Evolutionary conservation across 2,888 invertebrate genomes (phyloP), one percentile per base, ranked within the genome.

Genomic region (Ennomos fuscantarius): DNA sequence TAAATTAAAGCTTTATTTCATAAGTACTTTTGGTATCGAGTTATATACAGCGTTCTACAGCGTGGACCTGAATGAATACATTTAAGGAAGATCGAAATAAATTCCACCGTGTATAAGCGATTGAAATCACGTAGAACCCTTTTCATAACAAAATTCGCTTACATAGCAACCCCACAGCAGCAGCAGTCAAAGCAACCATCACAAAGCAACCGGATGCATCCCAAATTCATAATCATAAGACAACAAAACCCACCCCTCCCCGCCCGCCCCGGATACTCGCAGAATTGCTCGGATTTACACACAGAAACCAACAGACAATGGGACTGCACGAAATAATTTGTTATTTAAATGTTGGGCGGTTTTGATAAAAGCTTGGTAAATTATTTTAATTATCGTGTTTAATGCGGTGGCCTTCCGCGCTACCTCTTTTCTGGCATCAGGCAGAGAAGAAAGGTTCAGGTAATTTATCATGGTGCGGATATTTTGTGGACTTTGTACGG

Each of bases 181-280:
- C 8, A 37, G 13, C 15, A 73, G 71, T 79, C 83, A 84, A 86
- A 84, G 81, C 69, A 73, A 85, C 84, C 82, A 82, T 78, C 82
- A 78, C 84, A 84, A 86, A 86, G 84, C 78, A 71, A 63, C 70
- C 68, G 73, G 72, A 76, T 79, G 75, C 81, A 79, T 71, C 74
- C 75, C 73, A 80, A 68, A 81, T 84, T 85, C 82, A 82, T 86
- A 84, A 84, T 80, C 80, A 76, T 75, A 73, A 79, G 75, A 80
- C 79, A 79, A 76, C 75, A 74, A 70, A 62, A 70, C 73, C 62
- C 53, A 10, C 47, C 45, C 40, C 13, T 12, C 32, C 8, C 35
- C 11, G 24, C 36, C 12, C 50, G 36, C 51, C 39, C 12, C 45
- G 41, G 24, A 12, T 36, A 42, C 42, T 49, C 49, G 41, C 44